Conservation (phyloP, 1,140 invertebrate genomes). For the Ridgeia piscesae region DNA sequence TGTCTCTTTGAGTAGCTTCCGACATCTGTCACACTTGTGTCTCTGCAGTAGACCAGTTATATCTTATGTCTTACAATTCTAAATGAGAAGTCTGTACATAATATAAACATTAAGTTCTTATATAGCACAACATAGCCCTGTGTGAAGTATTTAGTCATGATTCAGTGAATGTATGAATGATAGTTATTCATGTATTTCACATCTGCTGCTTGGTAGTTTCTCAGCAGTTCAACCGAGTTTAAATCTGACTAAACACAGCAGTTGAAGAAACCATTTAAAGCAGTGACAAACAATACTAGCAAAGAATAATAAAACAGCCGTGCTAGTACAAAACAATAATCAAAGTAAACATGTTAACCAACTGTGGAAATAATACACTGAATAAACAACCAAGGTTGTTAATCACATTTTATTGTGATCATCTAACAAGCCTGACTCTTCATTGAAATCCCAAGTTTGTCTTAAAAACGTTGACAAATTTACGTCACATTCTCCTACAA, state of each 20-base stretch:
- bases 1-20: slow-evolving; percentile 70
- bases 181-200: background rate
- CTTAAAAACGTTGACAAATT: no score
- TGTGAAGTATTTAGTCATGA: background rate
- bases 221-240: no score
- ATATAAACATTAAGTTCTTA: background rate
- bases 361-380: background rate
- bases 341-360: background rate
- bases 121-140: background rate
- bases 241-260: no score
- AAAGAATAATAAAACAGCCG: no score
- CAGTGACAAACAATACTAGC: no score
- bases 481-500: no score
- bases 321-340: background rate
- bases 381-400: background rate
- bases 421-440: no score
- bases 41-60: background rate
- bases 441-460: no score
- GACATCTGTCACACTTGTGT: background rate
- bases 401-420: background rate
- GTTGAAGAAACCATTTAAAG: no score
- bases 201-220: no score
- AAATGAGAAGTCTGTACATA: background rate
- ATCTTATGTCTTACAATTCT: background rate
- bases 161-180: background rate